These are phyloP conservation scores for mouse (Mus musculus) DNA, from an alignment of 2,113 vertebrate species.

Conservation along the genomic window DNA sequence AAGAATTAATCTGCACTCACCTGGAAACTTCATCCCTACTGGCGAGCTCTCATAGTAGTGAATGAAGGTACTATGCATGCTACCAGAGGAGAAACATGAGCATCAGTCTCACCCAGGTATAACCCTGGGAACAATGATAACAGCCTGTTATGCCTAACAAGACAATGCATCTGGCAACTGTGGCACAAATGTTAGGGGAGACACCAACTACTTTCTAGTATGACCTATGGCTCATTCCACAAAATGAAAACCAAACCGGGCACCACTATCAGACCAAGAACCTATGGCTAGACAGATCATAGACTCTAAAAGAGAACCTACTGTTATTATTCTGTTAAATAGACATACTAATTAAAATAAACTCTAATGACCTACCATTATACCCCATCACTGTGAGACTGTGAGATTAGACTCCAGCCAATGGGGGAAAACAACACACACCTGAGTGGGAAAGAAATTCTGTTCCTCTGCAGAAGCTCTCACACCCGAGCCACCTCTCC, in stretches of 20 bases:
- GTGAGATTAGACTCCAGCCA: neutral
- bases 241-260: neutral
- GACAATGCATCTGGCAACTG: neutral
- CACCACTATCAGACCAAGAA: neutral
- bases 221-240: neutral
- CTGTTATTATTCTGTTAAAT: neutral
- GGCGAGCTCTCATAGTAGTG: neutral
- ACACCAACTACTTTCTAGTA: neutral
- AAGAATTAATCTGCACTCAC: neutral
- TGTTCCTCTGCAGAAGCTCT: neutral
- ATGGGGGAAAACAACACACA: neutral
- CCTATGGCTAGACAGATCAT: neutral
- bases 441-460: neutral
- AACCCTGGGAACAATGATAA: neutral
- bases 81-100: neutral
- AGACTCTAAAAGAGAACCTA: neutral
- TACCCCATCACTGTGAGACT: neutral
- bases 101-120: neutral
- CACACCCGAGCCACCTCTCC: neutral
- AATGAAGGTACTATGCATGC: neutral
- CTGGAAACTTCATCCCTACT: neutral
- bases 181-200: neutral
- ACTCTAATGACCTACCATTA: neutral
- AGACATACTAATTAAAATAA: neutral
- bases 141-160: neutral